phyloP scores from a whole-genome alignment of 2,888 invertebrate species.

The Melanostoma scalare region DNA sequence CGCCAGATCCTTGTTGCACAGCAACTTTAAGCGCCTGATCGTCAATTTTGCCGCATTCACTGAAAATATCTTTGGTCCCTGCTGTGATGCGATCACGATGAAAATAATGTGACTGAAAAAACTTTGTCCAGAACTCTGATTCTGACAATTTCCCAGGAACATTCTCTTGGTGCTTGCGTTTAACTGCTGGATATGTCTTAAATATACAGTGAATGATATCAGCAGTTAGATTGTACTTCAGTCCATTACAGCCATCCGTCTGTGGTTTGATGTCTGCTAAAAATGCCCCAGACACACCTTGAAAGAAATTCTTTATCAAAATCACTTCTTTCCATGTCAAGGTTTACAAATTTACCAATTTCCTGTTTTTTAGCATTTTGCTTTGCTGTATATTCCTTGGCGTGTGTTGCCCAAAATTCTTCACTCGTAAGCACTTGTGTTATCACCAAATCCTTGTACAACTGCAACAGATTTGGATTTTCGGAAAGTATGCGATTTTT shows the following conservation, averaged over 20 bases:
- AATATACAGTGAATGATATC: slow-evolving; percentile 99
- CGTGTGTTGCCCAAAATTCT: slow-evolving; percentile 98
- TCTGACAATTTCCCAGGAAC: slow-evolving; percentile 98
- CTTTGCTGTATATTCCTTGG: slow-evolving; percentile 88
- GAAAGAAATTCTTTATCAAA: slow-evolving; percentile 4
- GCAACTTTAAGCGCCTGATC: slow-evolving; percentile 91
- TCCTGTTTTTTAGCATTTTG: slow-evolving; percentile 90
- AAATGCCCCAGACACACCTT: slow-evolving; percentile 89
- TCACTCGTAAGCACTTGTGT: slow-evolving; percentile 97
- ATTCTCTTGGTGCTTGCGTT: slow-evolving; percentile 97
- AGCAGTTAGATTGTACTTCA: slow-evolving; percentile 97
- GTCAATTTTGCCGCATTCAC: slow-evolving; percentile 98
- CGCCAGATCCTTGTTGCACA: slow-evolving; percentile 89
- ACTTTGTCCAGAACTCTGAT: slow-evolving; percentile 99
- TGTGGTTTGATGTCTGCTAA: slow-evolving; percentile 98
- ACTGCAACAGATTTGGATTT: slow-evolving; percentile 94
- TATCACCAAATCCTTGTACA: slow-evolving; percentile 98
- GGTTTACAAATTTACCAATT: slow-evolving; percentile 85
- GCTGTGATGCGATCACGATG: slow-evolving; percentile 96
- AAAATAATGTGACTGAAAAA: slow-evolving; percentile 99
- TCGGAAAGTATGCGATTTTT: slow-evolving; percentile 94
- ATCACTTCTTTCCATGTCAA: not conserved
- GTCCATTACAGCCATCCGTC: slow-evolving; percentile 97
- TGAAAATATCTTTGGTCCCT: slow-evolving; percentile 96
- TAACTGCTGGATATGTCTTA: slow-evolving; percentile 99